Conservation (phyloP, 2,113 vertebrate species). For the Salvelinus alpinus region DNA sequence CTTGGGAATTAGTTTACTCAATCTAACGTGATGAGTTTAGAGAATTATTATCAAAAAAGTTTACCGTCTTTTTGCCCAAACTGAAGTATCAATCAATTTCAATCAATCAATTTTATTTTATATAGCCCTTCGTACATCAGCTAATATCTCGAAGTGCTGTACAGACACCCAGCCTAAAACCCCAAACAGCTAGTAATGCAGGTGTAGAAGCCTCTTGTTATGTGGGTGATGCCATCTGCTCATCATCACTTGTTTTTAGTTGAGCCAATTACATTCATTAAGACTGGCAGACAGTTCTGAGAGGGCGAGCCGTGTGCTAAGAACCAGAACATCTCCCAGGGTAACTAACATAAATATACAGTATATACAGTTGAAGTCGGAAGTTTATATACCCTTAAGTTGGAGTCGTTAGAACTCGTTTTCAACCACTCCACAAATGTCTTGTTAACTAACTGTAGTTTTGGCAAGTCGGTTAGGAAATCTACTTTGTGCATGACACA, state of each 20-base stretch:
- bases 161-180: too few species aligned
- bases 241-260: slow-evolving; percentile 67
- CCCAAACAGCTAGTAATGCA: too few species aligned
- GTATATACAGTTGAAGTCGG: too few species aligned
- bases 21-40: slow-evolving; percentile 55
- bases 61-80: not conserved
- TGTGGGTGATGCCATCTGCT: slow-evolving; percentile 69
- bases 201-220: slow-evolving; percentile 39
- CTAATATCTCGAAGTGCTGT: too few species aligned
- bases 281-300: slow-evolving; percentile 55
- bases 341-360: slow-evolving; percentile 1
- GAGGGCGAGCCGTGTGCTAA: slow-evolving; percentile 32
- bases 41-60: slow-evolving; percentile 42
- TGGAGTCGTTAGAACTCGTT: too few species aligned
- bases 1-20: slow-evolving; percentile 57
- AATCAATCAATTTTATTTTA: too few species aligned
- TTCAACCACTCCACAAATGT: too few species aligned
- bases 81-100: slow-evolving; percentile 22
- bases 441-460: too few species aligned
- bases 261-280: slow-evolving; percentile 63
- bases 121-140: too few species aligned
- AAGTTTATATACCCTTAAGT: too few species aligned
- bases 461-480: too few species aligned
- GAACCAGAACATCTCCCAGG: slow-evolving; percentile 27
- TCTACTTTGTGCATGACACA: too few species aligned